Evolutionary conservation across 1,140 invertebrate genomes (phyloP).

Genomic region (Drosophila leontia): DNA sequence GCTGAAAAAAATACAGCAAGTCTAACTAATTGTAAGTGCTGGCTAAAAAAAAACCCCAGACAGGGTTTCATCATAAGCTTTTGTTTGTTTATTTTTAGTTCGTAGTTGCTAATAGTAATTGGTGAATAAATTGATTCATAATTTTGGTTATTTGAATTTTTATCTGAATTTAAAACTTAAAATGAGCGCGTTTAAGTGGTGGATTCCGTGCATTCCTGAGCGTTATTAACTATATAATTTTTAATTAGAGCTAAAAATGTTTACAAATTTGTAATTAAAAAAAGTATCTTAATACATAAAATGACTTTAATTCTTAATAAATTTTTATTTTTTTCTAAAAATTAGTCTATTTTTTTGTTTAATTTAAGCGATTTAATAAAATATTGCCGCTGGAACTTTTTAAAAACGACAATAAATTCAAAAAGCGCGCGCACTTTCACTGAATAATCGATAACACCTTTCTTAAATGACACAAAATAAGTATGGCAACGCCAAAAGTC

Average conservation of each 20-base stretch:
- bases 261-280: no score
- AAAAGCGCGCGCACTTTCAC: background rate
- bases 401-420: background rate
- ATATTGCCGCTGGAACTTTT: background rate
- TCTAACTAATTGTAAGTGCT: conserved; percentile 1
- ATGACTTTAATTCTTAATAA: no score
- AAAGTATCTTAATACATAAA: no score
- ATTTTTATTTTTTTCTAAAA: no score
- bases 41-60: conserved; percentile 7
- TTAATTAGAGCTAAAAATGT: background rate
- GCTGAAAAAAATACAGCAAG: conserved; percentile 9
- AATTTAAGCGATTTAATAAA: no score
- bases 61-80: conserved; percentile 9
- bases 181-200: background rate
- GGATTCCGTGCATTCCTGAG: background rate
- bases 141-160: conserved; percentile 1
- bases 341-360: no score
- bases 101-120: conserved; percentile 10
- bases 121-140: background rate
- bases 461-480: no score
- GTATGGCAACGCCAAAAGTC: no score
- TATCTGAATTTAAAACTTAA: background rate
- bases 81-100: conserved; percentile 31
- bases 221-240: background rate
- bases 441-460: background rate